Evolutionary conservation across 2,888 invertebrate species (phyloP), one percentile per base, ranked within the genome.

Genomic region (Torymus tubicola): DNA sequence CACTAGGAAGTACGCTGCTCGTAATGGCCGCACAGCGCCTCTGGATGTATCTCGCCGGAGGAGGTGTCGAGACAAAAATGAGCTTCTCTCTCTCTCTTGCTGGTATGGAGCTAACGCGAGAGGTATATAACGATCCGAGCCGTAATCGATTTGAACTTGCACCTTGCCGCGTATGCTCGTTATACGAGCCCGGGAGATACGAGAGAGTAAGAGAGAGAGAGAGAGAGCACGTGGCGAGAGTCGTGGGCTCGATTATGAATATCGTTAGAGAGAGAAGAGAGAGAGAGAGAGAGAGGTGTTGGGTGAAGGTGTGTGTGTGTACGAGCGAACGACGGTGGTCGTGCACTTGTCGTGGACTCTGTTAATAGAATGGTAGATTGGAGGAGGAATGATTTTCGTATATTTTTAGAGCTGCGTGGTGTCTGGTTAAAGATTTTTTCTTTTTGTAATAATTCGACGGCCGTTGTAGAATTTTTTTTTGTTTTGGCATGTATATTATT

Each of bases 81-180:
- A 75, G 55, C 57, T 18, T 52, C 16, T 42, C 42, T 42, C 42
- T 42, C 31, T 31, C 31, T 5, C 31, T 31, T n/a, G n/a, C 8
- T 8, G 42, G 8, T 42, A 42, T 21, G 21, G 42, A 42, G 42
- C 42, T 42, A 8, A 42, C 42, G 42, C 42, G 42, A 42, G 42
- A 42, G 42, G 42, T 42, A 42, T 42, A 42, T 42, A 42, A 42
- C 42, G 42, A 42, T 42, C 42, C 42, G 57, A 16, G 13, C 57
- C 64, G 72, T 87, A 88, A 89, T 89, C 85, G 86, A 78, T 86
- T 86, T 87, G 87, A 88, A 88, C 88, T 88, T 88, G 88, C 86
- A 87, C 86, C 87, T 87, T 84, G 81, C 81, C 74, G 58, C 52
- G 71, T 63, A 24, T 60, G 78, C 70, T 64, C 64, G 58, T 8